Evolutionary conservation across 2,888 invertebrate genomes (phyloP), one percentile per base, ranked within the genome.

Genomic region (Mimumesa dahlbomi): DNA sequence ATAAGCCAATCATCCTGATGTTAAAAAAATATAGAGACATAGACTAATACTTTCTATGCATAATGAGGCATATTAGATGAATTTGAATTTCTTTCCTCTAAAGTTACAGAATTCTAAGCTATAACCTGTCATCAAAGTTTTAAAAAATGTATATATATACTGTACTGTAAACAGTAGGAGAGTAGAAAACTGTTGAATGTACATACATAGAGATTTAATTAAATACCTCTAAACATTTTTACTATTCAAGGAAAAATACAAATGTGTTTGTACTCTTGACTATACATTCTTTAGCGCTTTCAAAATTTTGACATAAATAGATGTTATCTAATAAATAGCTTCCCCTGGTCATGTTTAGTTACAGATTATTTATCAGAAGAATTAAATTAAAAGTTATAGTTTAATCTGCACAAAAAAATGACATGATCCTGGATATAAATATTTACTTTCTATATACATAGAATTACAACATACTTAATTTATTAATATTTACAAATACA

Each of bases 401-500:
- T 62, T 38, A 50, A 53, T 73, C 56, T 45, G 57, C 18, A 18
- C 14, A 71, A 11, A 29, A 48, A 31, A 64, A 34, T 56, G 14
- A 18, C 67, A 48, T 29, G 45, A 66, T 52, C 45, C 45, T 54
- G 36, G 46, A 38, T 34, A 66, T 64, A 63, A 66, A 72, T 75
- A 75, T 59, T 73, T 42, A 65, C 46, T 58, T 66, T 45, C 58
- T 80, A 75, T 78, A 42, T 73, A 77, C 72, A 73, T 59, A 59
- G 36, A 71, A 66, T 75, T 59, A 64, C 63, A 73, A 70, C 54
- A 14, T 57, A 53, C 74, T 79, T 83, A 82, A 75, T 77, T 74
- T 73, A 67, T 81, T 75, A 73, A 36, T 84, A 82, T 84, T 81
- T 84, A 84, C 84, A 84, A 70, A 59, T 73, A 73, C 76, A 75